Conservation (phyloP, 2,888 invertebrate species). For the Lathronympha strigana region DNA sequence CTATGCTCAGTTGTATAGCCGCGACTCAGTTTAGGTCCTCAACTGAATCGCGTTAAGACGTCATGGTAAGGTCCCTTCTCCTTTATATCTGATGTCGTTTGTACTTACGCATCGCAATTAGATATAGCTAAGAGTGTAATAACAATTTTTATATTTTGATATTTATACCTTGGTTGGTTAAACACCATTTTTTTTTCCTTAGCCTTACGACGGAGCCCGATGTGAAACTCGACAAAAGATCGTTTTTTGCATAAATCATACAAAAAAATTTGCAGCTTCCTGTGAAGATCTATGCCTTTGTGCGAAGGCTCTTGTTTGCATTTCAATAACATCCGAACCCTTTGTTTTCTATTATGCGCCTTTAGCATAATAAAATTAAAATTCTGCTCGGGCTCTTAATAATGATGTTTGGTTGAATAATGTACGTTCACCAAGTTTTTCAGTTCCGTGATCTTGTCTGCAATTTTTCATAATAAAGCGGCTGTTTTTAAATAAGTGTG, state of each 20-base stretch:
- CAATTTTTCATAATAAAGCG: too few species aligned
- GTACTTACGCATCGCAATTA: too few species aligned
- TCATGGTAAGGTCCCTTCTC: too few species aligned
- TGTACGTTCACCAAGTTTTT: neutral
- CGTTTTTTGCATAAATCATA: constrained; percentile 19
- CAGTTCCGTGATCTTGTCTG: neutral
- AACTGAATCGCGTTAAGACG: too few species aligned
- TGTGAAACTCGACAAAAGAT: constrained; percentile 19
- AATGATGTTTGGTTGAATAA: constrained; percentile 4
- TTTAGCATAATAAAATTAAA: constrained; percentile 41
- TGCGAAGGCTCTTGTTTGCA: constrained; percentile 50
- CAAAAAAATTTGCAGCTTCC: constrained; percentile 28
- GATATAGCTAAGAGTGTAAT: too few species aligned
- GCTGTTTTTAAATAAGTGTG: too few species aligned
- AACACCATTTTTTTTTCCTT: neutral
- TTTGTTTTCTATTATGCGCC: constrained; percentile 49
- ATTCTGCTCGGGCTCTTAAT: constrained; percentile 18
- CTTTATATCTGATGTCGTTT: too few species aligned
- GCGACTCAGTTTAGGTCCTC: too few species aligned
- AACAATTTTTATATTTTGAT: too few species aligned
- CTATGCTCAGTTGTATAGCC: too few species aligned
- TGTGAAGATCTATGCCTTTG: constrained; percentile 47
- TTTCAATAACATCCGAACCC: constrained; percentile 54
- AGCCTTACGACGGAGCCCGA: neutral
- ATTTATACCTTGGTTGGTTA: too few species aligned